These are phyloP conservation scores for Burhinus oedicnemus DNA, from an alignment of 2,113 vertebrate species.

Conservation along the genomic window DNA sequence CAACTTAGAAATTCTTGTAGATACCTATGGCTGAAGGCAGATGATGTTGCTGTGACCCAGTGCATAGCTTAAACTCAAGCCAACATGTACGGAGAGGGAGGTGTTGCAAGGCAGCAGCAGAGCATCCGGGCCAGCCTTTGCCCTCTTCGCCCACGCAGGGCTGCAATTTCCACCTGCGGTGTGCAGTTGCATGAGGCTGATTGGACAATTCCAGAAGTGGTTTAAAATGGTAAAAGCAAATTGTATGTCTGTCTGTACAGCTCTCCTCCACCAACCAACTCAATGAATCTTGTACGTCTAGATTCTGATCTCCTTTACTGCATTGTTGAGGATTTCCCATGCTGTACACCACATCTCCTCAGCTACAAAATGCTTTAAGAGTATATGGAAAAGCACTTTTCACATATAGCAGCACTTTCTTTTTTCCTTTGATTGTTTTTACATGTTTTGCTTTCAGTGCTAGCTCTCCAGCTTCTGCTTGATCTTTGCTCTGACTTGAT, in stretches of 20 bases:
- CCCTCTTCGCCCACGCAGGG: accelerated
- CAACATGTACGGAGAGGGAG: accelerated
- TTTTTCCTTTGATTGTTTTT: not conserved
- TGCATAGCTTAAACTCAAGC: not conserved
- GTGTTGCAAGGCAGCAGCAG: not conserved
- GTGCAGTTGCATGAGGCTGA: not conserved
- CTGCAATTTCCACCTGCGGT: not conserved
- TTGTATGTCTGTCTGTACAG: not conserved
- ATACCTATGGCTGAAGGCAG: not conserved
- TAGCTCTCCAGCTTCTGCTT: not conserved
- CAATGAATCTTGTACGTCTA: not conserved
- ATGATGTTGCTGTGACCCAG: not conserved
- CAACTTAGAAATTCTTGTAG: not conserved
- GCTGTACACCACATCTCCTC: not conserved
- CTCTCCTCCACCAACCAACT: not conserved
- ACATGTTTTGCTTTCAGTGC: not conserved
- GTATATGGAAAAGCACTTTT: not conserved
- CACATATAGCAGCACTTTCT: not conserved
- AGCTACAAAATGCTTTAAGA: not conserved
- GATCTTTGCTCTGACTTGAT: not conserved
- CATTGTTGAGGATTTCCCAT: not conserved
- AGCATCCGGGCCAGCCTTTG: not conserved
- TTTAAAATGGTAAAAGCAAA: not conserved
- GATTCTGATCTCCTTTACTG: not conserved
- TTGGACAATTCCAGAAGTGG: not conserved